These are phyloP conservation scores for Drosophila tristis DNA, from an alignment of 1,140 invertebrate species.

Conservation along the genomic window DNA sequence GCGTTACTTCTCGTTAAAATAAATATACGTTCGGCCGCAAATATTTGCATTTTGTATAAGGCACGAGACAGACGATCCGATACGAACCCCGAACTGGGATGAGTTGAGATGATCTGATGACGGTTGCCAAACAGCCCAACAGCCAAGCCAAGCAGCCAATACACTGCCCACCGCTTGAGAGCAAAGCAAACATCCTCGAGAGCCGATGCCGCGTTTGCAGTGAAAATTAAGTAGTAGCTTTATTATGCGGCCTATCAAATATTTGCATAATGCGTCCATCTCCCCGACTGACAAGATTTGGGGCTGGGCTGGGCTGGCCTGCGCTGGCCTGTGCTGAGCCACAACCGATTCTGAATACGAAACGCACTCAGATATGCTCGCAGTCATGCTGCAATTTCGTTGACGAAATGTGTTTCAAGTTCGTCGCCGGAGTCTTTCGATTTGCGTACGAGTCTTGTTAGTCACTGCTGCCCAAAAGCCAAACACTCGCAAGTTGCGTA, in stretches of 20 bases:
- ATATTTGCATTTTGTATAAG: conserved; percentile 71
- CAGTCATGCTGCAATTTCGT: conserved; percentile 59
- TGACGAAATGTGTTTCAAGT: conserved; percentile 79
- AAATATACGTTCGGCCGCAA: conserved; percentile 54
- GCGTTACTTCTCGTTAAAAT: conserved; percentile 54
- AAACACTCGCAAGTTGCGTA: conserved; percentile 58
- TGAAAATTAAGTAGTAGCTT: conserved; percentile 53
- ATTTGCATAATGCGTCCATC: conserved; percentile 55
- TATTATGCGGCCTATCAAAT: conserved; percentile 69
- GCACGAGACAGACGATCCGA: not conserved
- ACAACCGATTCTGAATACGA: conserved; percentile 65
- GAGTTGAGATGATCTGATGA: not conserved
- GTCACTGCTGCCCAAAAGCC: conserved; percentile 53
- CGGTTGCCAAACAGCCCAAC: conserved; percentile 46
- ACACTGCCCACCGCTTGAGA: conserved; percentile 3
- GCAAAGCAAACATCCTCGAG: conserved; percentile 51
- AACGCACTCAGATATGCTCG: conserved; percentile 43
- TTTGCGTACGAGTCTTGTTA: conserved; percentile 70
- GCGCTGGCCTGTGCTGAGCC: conserved; percentile 27
- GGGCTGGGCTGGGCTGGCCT: conserved; percentile 35
- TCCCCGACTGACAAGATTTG: conserved; percentile 17
- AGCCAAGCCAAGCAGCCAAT: no score
- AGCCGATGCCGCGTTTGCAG: conserved; percentile 16
- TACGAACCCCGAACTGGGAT: not conserved
- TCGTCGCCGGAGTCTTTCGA: conserved; percentile 78